Percentiles rank a stretch among this genome's conserved stretches.
phyloP scores from a whole-genome alignment of 2,113 vertebrate genomes.

The Ellobius talpinus region DNA sequence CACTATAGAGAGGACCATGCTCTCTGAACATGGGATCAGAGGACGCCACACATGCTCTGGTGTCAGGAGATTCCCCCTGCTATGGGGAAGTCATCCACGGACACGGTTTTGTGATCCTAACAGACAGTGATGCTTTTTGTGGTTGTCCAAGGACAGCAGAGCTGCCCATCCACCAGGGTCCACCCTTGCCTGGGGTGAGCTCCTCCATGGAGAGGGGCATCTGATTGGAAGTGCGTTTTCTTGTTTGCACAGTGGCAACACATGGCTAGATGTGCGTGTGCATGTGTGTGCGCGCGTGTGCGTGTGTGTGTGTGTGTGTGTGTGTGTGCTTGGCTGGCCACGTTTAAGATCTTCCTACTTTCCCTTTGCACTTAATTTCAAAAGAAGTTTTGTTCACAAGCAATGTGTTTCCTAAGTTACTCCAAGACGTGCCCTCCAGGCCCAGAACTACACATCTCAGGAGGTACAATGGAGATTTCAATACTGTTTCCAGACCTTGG shows the following conservation, averaged over 20 bases:
- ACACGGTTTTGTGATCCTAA: neutral
- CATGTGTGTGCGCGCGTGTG: too few species aligned
- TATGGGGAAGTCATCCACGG: neutral
- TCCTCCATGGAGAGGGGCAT: neutral
- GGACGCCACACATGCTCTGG: too few species aligned
- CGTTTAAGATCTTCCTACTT: neutral
- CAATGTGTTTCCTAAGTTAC: neutral
- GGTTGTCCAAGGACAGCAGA: neutral
- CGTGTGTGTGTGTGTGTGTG: too few species aligned
- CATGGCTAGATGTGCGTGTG: neutral
- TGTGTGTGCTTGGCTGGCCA: neutral
- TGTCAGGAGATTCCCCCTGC: neutral
- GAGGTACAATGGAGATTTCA: neutral
- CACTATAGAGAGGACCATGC: neutral
- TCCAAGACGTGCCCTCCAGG: neutral
- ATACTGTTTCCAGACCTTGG: neutral
- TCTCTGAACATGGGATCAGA: neutral
- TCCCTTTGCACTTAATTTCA: neutral
- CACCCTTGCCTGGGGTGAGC: neutral
- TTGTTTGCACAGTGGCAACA: neutral
- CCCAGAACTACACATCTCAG: neutral
- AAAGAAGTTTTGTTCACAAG: neutral
- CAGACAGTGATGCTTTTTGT: accelerated
- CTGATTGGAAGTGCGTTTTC: neutral
- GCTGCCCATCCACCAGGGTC: neutral